These are phyloP conservation scores for Siphlonurus alternatus DNA, from an alignment of 2,888 invertebrate genomes.

Conservation along the genomic window DNA sequence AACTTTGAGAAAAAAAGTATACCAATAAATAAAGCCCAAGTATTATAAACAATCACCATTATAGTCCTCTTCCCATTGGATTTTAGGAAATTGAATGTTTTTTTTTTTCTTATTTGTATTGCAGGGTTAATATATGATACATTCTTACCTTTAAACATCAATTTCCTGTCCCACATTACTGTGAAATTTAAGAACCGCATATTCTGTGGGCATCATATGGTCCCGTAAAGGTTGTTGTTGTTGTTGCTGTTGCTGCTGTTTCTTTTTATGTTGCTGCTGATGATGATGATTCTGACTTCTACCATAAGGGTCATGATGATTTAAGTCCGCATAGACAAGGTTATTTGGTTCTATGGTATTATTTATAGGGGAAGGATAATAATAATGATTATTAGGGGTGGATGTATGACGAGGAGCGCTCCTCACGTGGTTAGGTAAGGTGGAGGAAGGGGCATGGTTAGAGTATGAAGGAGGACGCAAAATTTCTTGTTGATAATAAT, in stretches of 20 bases:
- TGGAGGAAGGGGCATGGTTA: neutral
- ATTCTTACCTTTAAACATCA: slow-evolving; percentile 36
- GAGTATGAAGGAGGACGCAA: neutral
- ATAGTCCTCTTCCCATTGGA: too few species aligned
- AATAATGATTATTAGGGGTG: slow-evolving; percentile 11
- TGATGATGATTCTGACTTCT: slow-evolving; percentile 12
- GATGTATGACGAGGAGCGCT: neutral
- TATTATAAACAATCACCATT: too few species aligned
- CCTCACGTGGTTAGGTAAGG: neutral
- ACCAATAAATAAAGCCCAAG: too few species aligned
- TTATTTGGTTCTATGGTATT: slow-evolving; percentile 6
- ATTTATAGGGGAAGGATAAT: slow-evolving; percentile 10
- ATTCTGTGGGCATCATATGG: slow-evolving; percentile 30
- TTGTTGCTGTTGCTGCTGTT: slow-evolving; percentile 17
- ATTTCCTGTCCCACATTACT: slow-evolving; percentile 45
- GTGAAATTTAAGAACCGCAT: slow-evolving; percentile 46
- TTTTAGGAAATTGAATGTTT: too few species aligned
- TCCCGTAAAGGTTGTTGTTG: neutral
- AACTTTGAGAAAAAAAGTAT: too few species aligned
- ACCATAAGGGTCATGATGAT: slow-evolving; percentile 12
- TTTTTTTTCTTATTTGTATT: too few species aligned
- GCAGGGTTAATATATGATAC: too few species aligned
- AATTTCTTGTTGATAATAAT: neutral
- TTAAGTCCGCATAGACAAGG: slow-evolving; percentile 13
- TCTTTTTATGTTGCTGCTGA: slow-evolving; percentile 21